phyloP scores from a whole-genome alignment of 2,797 vertebrate genomes.

The Macrochelys suwanniensis region DNA sequence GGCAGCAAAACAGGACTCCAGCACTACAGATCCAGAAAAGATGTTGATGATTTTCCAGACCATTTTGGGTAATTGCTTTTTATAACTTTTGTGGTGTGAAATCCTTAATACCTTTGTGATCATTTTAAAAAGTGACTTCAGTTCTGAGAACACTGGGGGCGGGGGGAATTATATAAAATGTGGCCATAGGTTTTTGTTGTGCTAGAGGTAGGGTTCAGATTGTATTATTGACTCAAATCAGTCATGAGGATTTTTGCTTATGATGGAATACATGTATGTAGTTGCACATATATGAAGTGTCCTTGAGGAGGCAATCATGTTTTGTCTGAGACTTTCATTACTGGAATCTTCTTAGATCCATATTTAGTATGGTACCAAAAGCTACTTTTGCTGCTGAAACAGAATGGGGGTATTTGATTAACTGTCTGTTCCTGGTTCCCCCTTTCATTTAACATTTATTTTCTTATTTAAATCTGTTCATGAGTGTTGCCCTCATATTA shows the following conservation, averaged over 20 bases:
- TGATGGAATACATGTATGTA: neutral
- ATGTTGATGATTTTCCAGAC: conserved; percentile 67
- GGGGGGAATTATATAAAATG: neutral
- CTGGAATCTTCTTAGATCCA: conserved; percentile 70
- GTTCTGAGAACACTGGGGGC: neutral
- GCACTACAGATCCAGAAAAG: conserved; percentile 48
- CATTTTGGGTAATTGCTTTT: conserved; percentile 39
- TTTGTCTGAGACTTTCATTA: conserved; percentile 59
- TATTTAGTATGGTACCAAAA: conserved; percentile 67
- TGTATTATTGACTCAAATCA: conserved; percentile 5
- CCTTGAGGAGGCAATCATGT: conserved; percentile 29
- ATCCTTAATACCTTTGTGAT: neutral
- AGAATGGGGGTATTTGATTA: conserved; percentile 68
- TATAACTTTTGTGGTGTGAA: conserved; percentile 15
- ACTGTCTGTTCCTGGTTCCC: conserved; percentile 15
- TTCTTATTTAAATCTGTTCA: conserved; percentile 70
- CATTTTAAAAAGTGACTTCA: neutral
- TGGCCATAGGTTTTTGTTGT: neutral
- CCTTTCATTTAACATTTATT: conserved; percentile 71
- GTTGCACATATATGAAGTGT: neutral
- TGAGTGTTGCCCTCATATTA: conserved; percentile 42
- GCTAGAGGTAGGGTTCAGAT: neutral
- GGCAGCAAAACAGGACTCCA: conserved; percentile 60
- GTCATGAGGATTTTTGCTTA: conserved; percentile 17
- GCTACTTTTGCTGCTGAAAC: conserved; percentile 61